These are phyloP conservation scores for Acestrorhynchus altus DNA, from an alignment of 2,797 vertebrate genomes.

Conservation along the genomic window DNA sequence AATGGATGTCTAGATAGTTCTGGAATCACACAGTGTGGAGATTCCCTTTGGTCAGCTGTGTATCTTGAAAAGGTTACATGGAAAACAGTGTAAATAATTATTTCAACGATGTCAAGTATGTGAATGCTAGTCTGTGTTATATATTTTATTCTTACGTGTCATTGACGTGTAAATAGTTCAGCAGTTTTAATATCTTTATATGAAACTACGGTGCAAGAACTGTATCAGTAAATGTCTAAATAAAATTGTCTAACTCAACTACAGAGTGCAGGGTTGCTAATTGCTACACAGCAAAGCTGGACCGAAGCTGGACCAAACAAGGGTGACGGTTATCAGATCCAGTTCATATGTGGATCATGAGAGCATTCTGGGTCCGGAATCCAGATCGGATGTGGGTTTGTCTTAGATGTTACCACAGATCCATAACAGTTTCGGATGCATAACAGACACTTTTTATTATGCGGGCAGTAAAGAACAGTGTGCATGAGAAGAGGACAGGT, in stretches of 20 bases:
- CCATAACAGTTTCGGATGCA: too few species aligned
- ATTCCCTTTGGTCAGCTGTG: constrained; percentile 4
- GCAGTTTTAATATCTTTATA: constrained; percentile 75
- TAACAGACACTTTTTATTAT: too few species aligned
- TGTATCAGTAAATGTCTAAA: constrained; percentile 63
- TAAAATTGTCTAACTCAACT: constrained; percentile 42
- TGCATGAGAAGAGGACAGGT: too few species aligned
- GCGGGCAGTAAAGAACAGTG: too few species aligned
- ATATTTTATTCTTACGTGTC: constrained; percentile 75
- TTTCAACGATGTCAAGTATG: constrained; percentile 62
- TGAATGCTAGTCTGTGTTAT: constrained; percentile 74
- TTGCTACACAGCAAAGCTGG: too few species aligned
- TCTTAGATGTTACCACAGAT: too few species aligned
- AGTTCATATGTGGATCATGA: too few species aligned
- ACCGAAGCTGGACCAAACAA: too few species aligned
- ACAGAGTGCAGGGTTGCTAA: too few species aligned
- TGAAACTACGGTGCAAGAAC: constrained; percentile 62
- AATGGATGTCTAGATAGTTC: constrained; percentile 3
- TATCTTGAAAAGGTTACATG: constrained; percentile 42
- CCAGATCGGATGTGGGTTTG: too few species aligned
- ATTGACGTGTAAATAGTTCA: constrained; percentile 70
- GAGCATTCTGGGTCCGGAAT: too few species aligned
- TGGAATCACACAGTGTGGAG: background rate
- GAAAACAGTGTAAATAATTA: constrained; percentile 72
- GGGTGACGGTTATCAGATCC: too few species aligned